Evolutionary conservation across 2,113 vertebrate species (phyloP).

Genomic region (Coryphaenoides rupestris): DNA sequence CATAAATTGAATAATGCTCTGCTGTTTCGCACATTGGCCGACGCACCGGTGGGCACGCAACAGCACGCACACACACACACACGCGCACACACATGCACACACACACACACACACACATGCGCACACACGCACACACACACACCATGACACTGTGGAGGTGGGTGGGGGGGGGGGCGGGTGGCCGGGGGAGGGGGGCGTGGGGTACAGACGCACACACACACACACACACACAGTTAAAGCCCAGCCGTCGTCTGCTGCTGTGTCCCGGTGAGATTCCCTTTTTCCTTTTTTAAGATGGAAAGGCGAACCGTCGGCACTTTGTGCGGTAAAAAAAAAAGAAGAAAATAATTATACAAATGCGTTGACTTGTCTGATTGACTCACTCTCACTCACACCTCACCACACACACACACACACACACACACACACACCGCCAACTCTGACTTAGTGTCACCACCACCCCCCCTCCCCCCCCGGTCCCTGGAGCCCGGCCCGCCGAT

Average conservation of each 20-base stretch:
- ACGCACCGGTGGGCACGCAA: background rate
- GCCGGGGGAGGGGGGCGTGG: slow-evolving; percentile 20
- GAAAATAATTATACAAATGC: background rate
- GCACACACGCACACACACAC: slow-evolving; percentile 23
- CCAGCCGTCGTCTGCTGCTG: too few relatives aligned
- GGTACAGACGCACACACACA: background rate
- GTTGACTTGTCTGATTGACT: slow-evolving; percentile 59
- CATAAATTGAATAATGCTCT: slow-evolving; percentile 60
- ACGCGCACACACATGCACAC: slow-evolving; percentile 18
- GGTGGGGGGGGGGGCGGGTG: slow-evolving; percentile 19
- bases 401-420: too few relatives aligned
- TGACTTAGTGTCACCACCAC: slow-evolving; percentile 37
- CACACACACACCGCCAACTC: slow-evolving; percentile 48
- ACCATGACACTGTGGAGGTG: slow-evolving; percentile 27
- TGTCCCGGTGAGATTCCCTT: slow-evolving; percentile 11
- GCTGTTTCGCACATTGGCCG: slow-evolving; percentile 16
- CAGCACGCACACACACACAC: background rate
- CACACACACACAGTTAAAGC: background rate
- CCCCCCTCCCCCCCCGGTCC: slow-evolving; percentile 40
- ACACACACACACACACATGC: slow-evolving; percentile 1
- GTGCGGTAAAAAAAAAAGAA: slow-evolving; percentile 4
- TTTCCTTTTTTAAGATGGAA: slow-evolving; percentile 18
- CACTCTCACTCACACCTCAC: slow-evolving; percentile 67
- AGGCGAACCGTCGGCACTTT: too few relatives aligned
- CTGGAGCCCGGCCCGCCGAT: too few relatives aligned